These are phyloP conservation scores for Willisornis vidua DNA, from an alignment of 2,113 vertebrate genomes.

Conservation along the genomic window DNA sequence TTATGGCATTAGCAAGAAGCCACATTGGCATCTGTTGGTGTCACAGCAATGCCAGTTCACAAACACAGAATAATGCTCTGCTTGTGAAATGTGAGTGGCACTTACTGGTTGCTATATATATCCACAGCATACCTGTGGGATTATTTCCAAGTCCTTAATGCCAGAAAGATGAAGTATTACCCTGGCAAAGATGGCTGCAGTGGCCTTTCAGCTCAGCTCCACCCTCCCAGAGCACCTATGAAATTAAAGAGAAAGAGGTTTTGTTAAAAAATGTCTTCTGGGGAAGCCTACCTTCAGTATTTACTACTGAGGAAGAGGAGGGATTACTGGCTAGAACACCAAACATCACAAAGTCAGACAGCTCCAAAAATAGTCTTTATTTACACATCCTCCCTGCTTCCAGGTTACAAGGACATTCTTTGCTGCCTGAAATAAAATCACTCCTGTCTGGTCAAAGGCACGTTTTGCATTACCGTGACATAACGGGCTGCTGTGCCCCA, in stretches of 20 bases:
- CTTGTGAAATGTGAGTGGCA: neutral
- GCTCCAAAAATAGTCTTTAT: neutral
- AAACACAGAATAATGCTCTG: rapidly evolving
- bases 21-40: neutral
- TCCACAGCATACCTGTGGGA: neutral
- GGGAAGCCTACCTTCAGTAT: neutral
- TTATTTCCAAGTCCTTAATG: neutral
- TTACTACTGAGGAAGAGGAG: neutral
- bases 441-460: neutral
- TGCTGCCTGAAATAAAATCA: neutral
- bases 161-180: neutral
- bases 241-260: neutral
- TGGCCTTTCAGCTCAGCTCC: neutral
- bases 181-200: neutral
- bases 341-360: neutral
- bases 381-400: neutral
- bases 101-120: neutral
- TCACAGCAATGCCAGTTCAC: neutral
- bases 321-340: neutral
- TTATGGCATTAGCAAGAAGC: neutral
- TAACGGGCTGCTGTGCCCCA: neutral
- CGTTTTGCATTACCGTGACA: neutral
- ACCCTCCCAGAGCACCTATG: neutral
- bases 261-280: rapidly evolving
- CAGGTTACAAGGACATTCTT: neutral